These are phyloP conservation scores for Sipha flava DNA, from an alignment of 1,140 invertebrate genomes.

Conservation along the genomic window DNA sequence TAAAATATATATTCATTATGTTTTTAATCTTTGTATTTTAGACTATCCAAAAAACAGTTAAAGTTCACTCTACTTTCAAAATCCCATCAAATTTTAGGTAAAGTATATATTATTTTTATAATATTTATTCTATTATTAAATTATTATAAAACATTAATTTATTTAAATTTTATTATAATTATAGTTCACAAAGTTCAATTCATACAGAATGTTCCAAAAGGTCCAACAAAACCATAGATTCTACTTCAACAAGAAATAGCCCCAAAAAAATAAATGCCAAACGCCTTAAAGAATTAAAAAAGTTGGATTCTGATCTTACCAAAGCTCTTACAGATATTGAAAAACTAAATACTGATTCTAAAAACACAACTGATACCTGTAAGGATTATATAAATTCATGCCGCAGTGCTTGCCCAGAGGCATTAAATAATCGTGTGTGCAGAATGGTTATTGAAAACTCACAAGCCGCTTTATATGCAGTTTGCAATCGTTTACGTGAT, in stretches of 20 bases:
- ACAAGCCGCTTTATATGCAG: constrained; percentile 9
- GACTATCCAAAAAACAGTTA: neutral
- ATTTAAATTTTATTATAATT: neutral
- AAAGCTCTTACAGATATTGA: constrained; percentile 12
- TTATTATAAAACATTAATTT: neutral
- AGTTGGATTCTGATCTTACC: neutral
- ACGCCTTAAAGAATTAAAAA: neutral
- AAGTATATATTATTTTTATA: neutral
- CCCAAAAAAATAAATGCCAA: neutral
- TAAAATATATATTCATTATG: too few relatives aligned
- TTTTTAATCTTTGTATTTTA: constrained; percentile 22
- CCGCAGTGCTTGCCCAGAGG: neutral
- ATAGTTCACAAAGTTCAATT: constrained; percentile 20
- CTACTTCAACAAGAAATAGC: neutral
- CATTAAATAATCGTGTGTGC: constrained; percentile 8
- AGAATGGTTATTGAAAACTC: constrained; percentile 19
- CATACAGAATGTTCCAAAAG: constrained; percentile 10
- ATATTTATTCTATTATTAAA: neutral
- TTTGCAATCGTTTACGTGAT: constrained; percentile 10
- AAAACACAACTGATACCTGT: neutral
- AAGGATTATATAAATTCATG: constrained; percentile 17
- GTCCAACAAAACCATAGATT: neutral
- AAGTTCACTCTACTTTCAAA: neutral
- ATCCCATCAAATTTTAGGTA: constrained; percentile 16
- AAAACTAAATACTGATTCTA: neutral